Conservation (phyloP, 2,888 invertebrate genomes). For the Himalopsyche anomala region DNA sequence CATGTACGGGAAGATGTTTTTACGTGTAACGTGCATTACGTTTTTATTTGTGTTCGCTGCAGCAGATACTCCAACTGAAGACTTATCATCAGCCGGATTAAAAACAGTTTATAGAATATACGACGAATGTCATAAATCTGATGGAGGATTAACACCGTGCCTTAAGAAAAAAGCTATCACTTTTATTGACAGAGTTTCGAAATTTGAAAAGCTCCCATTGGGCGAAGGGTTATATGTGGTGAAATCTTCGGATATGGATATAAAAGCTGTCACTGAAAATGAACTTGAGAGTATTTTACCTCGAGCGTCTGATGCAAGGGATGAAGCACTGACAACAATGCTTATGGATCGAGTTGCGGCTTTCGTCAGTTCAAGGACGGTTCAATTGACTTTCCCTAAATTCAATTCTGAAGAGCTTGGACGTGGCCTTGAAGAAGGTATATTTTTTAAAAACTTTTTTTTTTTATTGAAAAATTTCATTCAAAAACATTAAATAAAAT, state of each 20-base stretch:
- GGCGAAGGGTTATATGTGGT: conserved; percentile 83
- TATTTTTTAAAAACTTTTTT: conserved; percentile 57
- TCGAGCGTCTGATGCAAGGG: conserved; percentile 81
- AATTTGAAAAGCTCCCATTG: conserved; percentile 81
- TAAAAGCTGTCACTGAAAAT: conserved; percentile 78
- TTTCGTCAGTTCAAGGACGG: conserved; percentile 84
- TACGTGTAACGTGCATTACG: conserved; percentile 68
- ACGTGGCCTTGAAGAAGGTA: conserved; percentile 87
- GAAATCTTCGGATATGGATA: conserved; percentile 74
- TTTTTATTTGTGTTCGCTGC: conserved; percentile 67
- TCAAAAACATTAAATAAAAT: not conserved
- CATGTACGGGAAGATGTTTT: conserved; percentile 65
- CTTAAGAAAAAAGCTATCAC: conserved; percentile 88
- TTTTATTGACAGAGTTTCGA: conserved; percentile 85
- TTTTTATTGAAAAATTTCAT: not conserved
- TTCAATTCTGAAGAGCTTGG: conserved; percentile 82
- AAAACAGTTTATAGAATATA: conserved; percentile 83
- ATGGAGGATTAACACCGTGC: conserved; percentile 83
- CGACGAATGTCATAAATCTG: conserved; percentile 85
- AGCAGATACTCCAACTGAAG: conserved; percentile 67
- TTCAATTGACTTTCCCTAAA: conserved; percentile 87
- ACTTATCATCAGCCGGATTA: conserved; percentile 78
- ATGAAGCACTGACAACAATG: conserved; percentile 82
- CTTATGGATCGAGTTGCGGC: conserved; percentile 83
- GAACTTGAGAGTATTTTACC: conserved; percentile 83